Conservation (phyloP, 2,113 vertebrate species). For the Patagioenas fasciata region DNA sequence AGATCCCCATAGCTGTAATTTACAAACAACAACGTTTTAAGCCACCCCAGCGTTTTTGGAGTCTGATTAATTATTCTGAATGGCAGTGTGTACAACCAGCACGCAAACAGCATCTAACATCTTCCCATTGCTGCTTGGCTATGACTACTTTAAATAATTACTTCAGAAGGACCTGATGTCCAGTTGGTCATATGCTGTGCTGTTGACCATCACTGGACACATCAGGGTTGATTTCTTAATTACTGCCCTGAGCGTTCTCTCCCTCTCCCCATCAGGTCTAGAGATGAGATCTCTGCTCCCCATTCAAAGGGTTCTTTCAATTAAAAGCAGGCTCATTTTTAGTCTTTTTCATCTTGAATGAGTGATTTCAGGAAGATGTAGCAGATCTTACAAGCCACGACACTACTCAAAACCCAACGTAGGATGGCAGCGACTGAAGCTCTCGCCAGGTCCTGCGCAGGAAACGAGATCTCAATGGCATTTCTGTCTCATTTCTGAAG, state of each 20-base stretch:
- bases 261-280: fast-evolving
- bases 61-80: background rate
- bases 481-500: slow-evolving; percentile 56
- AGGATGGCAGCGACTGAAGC: background rate
- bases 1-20: background rate
- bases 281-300: background rate
- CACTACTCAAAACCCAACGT: background rate
- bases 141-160: background rate
- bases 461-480: slow-evolving; percentile 22
- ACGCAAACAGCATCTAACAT: background rate
- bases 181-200: background rate
- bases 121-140: background rate
- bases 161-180: background rate
- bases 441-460: background rate
- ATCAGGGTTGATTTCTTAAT: fast-evolving
- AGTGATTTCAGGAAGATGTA: background rate
- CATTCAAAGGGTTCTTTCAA: background rate
- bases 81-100: background rate
- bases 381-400: background rate
- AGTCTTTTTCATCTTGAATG: background rate
- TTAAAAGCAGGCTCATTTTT: background rate
- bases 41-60: background rate
- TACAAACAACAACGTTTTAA: background rate
- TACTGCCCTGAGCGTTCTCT: background rate
- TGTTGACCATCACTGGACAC: background rate